These are phyloP conservation scores for Bradypodion ventrale DNA, from an alignment of 2,797 vertebrate species.

Conservation along the genomic window DNA sequence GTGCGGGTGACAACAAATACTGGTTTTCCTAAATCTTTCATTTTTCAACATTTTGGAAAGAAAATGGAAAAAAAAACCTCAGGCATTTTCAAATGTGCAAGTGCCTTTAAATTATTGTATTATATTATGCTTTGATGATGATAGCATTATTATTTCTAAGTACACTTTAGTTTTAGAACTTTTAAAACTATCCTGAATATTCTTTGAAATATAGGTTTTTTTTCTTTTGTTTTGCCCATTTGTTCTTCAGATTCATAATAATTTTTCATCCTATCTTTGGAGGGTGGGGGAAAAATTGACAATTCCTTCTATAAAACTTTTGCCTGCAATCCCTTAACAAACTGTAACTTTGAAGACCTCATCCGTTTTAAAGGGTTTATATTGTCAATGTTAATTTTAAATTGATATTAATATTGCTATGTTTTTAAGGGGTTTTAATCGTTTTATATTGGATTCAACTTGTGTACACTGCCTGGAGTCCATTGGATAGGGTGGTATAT, in stretches of 20 bases:
- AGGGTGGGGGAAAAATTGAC: background rate
- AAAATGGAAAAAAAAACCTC: background rate
- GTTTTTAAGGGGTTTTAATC: too few relatives aligned
- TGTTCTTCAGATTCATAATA: background rate
- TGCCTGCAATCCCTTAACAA: background rate
- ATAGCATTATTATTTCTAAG: background rate
- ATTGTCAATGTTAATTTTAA: too few relatives aligned
- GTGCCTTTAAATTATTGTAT: too few relatives aligned
- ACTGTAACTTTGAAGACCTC: background rate
- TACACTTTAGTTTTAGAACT: too few relatives aligned
- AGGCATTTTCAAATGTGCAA: background rate
- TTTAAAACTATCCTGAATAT: background rate
- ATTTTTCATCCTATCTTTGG: background rate
- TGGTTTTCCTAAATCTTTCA: too few relatives aligned
- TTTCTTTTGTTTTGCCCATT: background rate
- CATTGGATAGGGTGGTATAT: too few relatives aligned
- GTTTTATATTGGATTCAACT: too few relatives aligned
- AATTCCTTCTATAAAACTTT: background rate
- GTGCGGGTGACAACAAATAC: background rate
- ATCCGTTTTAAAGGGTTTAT: too few relatives aligned
- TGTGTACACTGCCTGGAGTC: too few relatives aligned
- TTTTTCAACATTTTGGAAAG: too few relatives aligned
- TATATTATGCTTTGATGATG: background rate
- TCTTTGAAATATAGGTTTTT: accelerated
- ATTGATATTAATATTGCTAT: too few relatives aligned